Evolutionary conservation across 2,888 invertebrate genomes (phyloP).

Genomic region (Phyllotreta cruciferae): DNA sequence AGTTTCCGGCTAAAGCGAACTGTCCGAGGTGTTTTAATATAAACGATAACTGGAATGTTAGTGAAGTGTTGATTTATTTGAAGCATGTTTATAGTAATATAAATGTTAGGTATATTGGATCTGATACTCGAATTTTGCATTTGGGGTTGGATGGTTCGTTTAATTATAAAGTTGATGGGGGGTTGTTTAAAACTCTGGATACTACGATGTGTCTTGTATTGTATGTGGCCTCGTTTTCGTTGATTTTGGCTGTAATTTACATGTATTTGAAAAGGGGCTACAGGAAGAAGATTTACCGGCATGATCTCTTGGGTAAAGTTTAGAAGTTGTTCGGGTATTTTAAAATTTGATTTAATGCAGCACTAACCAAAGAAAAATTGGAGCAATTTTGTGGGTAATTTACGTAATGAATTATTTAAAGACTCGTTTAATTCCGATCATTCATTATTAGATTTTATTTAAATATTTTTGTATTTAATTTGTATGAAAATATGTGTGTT

Average conservation of each 20-base stretch:
- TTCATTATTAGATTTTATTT: too few species aligned
- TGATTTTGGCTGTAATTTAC: slow-evolving; percentile 70
- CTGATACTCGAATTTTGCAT: slow-evolving; percentile 56
- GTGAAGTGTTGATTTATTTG: slow-evolving; percentile 70
- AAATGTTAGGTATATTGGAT: slow-evolving; percentile 62
- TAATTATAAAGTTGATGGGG: slow-evolving; percentile 28
- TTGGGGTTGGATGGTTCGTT: slow-evolving; percentile 40
- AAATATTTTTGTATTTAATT: too few species aligned
- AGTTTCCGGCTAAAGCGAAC: slow-evolving; percentile 76
- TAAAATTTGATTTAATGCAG: background rate
- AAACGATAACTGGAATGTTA: slow-evolving; percentile 65
- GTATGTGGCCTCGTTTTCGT: slow-evolving; percentile 63
- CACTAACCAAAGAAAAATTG: too few species aligned
- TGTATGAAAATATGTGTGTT: too few species aligned
- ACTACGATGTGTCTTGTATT: slow-evolving; percentile 57
- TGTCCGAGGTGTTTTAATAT: slow-evolving; percentile 74
- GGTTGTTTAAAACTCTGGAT: slow-evolving; percentile 52
- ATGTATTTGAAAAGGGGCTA: slow-evolving; percentile 77
- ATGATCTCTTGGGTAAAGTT: slow-evolving; percentile 75
- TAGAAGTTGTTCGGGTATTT: too few species aligned
- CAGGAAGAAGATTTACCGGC: slow-evolving; percentile 76
- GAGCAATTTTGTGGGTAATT: too few species aligned
- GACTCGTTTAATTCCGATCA: too few species aligned
- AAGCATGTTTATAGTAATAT: slow-evolving; percentile 63
- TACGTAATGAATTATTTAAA: too few species aligned